Base-by-base conservation (phyloP, 2,888 invertebrate genomes). In the Sisyra nigra region DNA sequence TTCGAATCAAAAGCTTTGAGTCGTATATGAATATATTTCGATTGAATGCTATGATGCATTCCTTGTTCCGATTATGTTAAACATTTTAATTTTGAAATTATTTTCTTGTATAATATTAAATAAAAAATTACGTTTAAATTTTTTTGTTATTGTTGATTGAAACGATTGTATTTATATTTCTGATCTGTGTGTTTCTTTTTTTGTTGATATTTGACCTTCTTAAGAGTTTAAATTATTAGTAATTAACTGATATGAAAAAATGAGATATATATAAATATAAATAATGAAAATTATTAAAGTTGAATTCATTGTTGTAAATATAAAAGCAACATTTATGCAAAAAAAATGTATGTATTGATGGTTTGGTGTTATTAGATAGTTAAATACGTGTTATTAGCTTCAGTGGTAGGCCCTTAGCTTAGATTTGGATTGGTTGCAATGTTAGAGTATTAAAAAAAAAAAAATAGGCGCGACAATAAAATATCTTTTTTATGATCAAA, bases 271-370 rank as follows among this genome's bases (percentile, higher is more conserved):
- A 14, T 7, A 13, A 24, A 10, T 29, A n/a, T 18, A 39, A 39
- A 15, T 11, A 31, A 40, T 31, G 29, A 11, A 40, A 31, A 31
- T 30, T 30, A 8, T 30, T 31, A 29, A 15, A 29, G 13, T 19
- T 13, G 9, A 40, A 31, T 24, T 40, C 40, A 40, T 54, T 55
- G 56, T 57, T 58, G 58, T 59, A 59, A 55, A 60, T 58, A 59
- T 54, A 54, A 8, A 36, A 37, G 19, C 14, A 10, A 19, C 37
- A 37, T 18, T 24, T 24, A 24, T 7, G 24, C 37, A 37, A 37
- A 40, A 50, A 52, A 31, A 47, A 47, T 53, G 54, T 54, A 53
- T 57, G 56, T 57, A 55, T 57, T 51, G 52, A 56, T 56, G 57
- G 57, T 58, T 56, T 54, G 54, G 53, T 57, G 57, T 58, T 55